phyloP scores from a whole-genome alignment of 2,113 vertebrate genomes.

The Lota lota region DNA sequence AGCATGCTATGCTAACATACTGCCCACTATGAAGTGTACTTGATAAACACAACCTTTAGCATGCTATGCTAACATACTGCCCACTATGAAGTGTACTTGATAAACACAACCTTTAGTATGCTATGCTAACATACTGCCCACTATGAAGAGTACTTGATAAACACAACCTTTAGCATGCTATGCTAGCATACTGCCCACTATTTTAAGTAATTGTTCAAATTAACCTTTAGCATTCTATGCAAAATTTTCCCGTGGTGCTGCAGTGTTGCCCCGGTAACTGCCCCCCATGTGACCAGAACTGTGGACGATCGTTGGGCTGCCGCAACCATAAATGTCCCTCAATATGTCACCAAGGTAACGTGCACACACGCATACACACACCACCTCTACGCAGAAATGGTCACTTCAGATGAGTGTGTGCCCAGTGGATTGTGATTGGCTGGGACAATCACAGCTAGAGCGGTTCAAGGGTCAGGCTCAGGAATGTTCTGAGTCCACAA shows the following conservation, averaged over 20 bases:
- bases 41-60: no score
- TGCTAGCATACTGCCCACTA: no score
- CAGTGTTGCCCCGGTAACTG: slow-evolving; percentile 97
- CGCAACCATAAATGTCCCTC: slow-evolving; percentile 97
- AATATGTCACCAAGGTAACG: slow-evolving; percentile 90
- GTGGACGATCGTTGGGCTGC: slow-evolving; percentile 86
- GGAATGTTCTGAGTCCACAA: slow-evolving; percentile 19
- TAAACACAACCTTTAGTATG: no score
- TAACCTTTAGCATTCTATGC: no score
- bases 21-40: no score
- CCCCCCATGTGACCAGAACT: slow-evolving; percentile 90
- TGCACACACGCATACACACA: neutral
- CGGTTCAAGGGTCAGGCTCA: slow-evolving; percentile 29
- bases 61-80: no score
- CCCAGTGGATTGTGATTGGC: slow-evolving; percentile 18
- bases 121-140: no score
- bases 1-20: no score
- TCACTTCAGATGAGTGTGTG: slow-evolving; percentile 28
- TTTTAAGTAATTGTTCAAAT: no score
- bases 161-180: no score
- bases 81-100: no score
- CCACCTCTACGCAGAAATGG: neutral
- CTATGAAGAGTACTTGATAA: no score
- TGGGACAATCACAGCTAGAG: slow-evolving; percentile 34
- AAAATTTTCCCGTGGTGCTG: slow-evolving; percentile 3